These are phyloP conservation scores for Gorsachius magnificus DNA, from an alignment of 2,797 vertebrate species.

Conservation along the genomic window DNA sequence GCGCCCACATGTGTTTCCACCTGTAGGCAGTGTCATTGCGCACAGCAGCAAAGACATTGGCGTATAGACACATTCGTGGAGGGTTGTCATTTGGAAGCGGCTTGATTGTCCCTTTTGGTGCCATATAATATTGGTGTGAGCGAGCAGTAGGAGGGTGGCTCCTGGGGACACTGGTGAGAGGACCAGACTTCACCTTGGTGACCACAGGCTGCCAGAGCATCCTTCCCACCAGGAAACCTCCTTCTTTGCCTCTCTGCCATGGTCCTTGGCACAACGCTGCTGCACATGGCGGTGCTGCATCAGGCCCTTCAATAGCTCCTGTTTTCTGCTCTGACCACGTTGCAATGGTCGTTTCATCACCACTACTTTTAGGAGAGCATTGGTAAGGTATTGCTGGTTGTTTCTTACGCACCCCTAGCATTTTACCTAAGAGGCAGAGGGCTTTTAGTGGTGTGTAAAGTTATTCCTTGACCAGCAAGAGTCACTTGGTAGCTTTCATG, in stretches of 20 bases:
- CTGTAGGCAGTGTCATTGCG: fast-evolving
- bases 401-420: neutral
- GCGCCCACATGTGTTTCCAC: fast-evolving
- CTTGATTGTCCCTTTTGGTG: neutral
- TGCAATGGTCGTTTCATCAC: neutral
- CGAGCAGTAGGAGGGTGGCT: neutral
- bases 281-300: neutral
- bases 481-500: neutral
- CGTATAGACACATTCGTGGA: neutral
- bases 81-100: neutral
- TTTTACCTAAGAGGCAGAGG: neutral
- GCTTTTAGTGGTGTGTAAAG: neutral
- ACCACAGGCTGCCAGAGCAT: neutral
- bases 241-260: neutral
- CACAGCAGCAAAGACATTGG: fast-evolving
- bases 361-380: neutral
- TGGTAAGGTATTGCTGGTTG: neutral
- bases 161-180: neutral
- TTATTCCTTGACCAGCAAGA: neutral
- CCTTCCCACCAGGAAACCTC: fast-evolving
- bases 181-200: neutral
- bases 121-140: neutral
- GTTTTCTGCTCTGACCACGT: neutral
- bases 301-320: neutral
- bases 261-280: neutral